phyloP scores from a whole-genome alignment of 2,113 vertebrate genomes.

The Isurus oxyrinchus region DNA sequence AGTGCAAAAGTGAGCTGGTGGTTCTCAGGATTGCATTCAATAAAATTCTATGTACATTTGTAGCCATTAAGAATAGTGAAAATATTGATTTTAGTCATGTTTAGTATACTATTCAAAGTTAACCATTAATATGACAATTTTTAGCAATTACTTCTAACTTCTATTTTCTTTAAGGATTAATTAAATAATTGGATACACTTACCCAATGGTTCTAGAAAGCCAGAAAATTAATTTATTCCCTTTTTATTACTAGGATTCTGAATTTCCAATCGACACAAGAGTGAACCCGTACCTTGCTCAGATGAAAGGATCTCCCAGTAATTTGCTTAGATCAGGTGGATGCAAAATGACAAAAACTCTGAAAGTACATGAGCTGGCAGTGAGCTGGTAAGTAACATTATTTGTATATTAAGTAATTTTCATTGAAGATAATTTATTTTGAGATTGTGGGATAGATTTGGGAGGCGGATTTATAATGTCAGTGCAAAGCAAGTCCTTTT shows the following conservation, averaged over 20 bases:
- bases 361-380: conserved; percentile 60
- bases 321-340: conserved; percentile 44
- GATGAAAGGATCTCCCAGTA: conserved; percentile 44
- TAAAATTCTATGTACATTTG: neutral
- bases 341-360: conserved; percentile 53
- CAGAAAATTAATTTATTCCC: neutral
- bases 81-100: neutral
- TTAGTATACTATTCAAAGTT: neutral
- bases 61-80: neutral
- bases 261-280: conserved; percentile 53
- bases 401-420: neutral
- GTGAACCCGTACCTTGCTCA: conserved; percentile 43
- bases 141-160: neutral
- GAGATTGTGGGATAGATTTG: neutral
- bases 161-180: neutral
- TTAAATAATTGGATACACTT: neutral
- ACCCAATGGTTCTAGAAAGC: neutral
- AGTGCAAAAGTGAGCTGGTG: neutral
- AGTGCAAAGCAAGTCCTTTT: neutral
- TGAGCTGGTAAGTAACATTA: conserved; percentile 47
- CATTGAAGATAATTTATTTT: neutral
- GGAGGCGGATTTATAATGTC: neutral
- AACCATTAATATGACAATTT: neutral
- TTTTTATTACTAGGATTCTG: conserved; percentile 51
- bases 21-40: neutral